Evolutionary conservation across 2,797 vertebrate species (phyloP).

Genomic region (Gymnothorax javanicus): DNA sequence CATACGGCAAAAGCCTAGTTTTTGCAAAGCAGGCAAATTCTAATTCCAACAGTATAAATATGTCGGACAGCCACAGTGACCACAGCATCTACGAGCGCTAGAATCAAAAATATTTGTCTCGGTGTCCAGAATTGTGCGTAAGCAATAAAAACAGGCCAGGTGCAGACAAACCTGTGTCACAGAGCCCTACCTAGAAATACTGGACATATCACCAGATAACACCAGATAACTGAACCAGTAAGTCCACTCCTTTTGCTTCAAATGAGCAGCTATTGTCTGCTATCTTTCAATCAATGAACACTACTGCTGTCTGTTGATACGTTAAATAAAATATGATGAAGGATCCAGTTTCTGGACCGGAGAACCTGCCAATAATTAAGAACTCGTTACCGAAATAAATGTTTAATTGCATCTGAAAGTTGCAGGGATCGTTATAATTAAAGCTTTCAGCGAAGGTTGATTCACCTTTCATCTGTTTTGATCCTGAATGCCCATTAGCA

Average conservation of each 20-base stretch:
- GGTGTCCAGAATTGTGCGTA: background rate
- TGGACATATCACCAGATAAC: no score
- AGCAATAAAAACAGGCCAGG: background rate
- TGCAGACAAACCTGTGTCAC: background rate
- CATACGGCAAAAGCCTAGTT: background rate
- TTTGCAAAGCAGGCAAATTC: background rate
- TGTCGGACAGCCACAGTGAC: background rate
- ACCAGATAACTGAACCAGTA: background rate
- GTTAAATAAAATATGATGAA: constrained; percentile 8
- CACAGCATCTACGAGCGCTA: background rate
- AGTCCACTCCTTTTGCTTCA: background rate
- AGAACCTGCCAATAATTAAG: constrained; percentile 24
- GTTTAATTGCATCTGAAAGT: constrained; percentile 38
- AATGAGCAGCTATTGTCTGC: constrained; percentile 1
- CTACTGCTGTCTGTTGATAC: constrained; percentile 16
- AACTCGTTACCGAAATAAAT: constrained; percentile 31
- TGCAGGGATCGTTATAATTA: background rate
- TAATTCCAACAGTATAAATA: background rate
- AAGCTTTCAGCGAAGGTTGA: background rate
- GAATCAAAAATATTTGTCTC: background rate
- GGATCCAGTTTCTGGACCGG: background rate
- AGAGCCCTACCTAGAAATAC: background rate
- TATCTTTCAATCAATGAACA: background rate
- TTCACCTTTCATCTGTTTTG: background rate
- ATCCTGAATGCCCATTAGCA: background rate